Evolutionary conservation across 2,113 vertebrate species (phyloP).

Genomic region (Coregonus clupeaformis): DNA sequence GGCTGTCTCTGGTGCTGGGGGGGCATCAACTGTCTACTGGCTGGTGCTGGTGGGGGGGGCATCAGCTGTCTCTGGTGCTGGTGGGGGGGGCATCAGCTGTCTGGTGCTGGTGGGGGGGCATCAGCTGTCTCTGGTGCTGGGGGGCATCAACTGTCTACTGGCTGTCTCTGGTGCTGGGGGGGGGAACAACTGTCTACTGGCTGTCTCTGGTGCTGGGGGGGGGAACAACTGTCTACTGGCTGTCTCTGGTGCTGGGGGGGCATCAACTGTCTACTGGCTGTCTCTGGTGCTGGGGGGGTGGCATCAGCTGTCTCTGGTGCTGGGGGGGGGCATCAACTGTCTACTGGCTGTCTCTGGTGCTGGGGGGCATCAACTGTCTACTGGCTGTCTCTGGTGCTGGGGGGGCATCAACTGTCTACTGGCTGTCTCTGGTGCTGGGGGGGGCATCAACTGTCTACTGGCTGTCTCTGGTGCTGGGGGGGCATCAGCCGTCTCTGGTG

Average conservation of each 20-base stretch:
- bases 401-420: constrained; percentile 47
- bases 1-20: constrained; percentile 41
- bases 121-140: too few relatives aligned
- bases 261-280: too few relatives aligned
- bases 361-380: too few relatives aligned
- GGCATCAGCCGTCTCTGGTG: not conserved
- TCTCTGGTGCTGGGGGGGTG: too few relatives aligned
- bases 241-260: constrained; percentile 41
- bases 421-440: constrained; percentile 38
- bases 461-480: too few relatives aligned
- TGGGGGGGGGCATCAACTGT: too few relatives aligned
- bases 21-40: constrained; percentile 46
- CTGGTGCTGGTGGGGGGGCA: too few relatives aligned
- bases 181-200: not conserved
- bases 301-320: not conserved
- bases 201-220: constrained; percentile 40
- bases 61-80: too few relatives aligned
- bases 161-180: too few relatives aligned
- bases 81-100: not conserved
- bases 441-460: too few relatives aligned
- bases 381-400: constrained; percentile 43
- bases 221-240: constrained; percentile 44
- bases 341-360: too few relatives aligned
- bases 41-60: constrained; percentile 40
- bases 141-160: too few relatives aligned